Conservation (phyloP, 2,113 vertebrate species). For the Panthera tigris region DNA sequence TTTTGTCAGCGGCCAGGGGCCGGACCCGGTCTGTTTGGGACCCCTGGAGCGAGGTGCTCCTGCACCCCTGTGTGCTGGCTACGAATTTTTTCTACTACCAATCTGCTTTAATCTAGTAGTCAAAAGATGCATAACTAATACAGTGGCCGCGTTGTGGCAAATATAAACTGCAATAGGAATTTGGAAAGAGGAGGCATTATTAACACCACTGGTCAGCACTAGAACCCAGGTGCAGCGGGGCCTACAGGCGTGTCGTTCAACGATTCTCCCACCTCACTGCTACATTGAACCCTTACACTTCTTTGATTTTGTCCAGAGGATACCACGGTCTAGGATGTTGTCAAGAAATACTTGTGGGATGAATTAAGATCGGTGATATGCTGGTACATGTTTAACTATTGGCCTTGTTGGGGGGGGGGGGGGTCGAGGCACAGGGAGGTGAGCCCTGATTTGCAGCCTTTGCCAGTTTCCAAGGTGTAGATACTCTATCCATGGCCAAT, state of each 20-base stretch:
- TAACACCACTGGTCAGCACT: accelerated
- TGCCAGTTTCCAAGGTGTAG: background rate
- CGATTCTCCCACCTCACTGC: background rate
- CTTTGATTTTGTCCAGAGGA: background rate
- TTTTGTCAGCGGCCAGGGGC: background rate
- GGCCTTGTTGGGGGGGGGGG: background rate
- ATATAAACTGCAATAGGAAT: background rate
- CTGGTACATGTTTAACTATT: background rate
- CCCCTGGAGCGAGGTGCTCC: background rate
- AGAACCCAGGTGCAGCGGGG: background rate
- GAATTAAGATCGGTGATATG: background rate
- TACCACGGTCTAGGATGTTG: background rate
- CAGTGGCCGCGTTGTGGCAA: background rate
- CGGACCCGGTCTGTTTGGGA: background rate
- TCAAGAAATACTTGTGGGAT: background rate
- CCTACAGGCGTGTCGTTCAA: background rate
- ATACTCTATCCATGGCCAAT: background rate
- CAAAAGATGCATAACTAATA: background rate
- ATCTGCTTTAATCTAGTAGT: background rate
- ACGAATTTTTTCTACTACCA: background rate
- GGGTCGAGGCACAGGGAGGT: no score
- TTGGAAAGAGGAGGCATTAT: background rate
- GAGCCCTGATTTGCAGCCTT: background rate
- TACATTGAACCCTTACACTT: background rate
- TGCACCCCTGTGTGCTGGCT: background rate